Evolutionary conservation across 2,797 vertebrate genomes (phyloP), one percentile per base, ranked within the genome.

Genomic region (Chaetophractus vellerosus): DNA sequence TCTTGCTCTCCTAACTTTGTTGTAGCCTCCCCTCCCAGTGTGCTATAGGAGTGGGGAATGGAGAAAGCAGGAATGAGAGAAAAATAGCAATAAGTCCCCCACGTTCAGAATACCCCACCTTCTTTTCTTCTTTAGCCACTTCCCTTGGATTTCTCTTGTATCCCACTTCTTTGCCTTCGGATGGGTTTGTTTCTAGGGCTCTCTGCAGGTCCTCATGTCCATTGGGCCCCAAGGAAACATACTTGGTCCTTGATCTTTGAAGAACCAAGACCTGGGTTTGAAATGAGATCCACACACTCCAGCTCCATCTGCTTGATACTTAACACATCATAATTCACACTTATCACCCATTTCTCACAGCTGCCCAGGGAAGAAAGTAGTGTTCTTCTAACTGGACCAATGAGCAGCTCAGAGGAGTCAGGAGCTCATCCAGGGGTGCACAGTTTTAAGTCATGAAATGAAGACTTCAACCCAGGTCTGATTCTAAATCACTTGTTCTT

Each of bases 21-120:
- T 18, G 0, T 8, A 0, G 48, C 50, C 6, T 11, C 26, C 59
- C 10, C 7, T 52, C 45, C 2, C 0, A 0, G 1, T 9, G 26
- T 11, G 10, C 24, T 6, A 0, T 21, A 6, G 33, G 28, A 14
- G 7, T 4, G 2, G 14, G 41, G 6, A 5, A 6, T 24, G n/a
- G 41, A 18, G 61, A 33, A 64, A 18, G 24, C 78, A 4, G 0
- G n/a, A 19, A 18, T 4, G 12, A 15, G 28, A 36, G 4, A 21
- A n/a, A 57, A 21, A 12, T 0, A 1, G 6, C 0, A 1, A 19
- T 19, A n/a, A 52, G 31, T n/a, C 55, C n/a, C 36, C 71, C 24
- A 3, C 7, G 0, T 2, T 63, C 41, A 26, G 36, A 50, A 24
- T 18, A 0, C 19, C 9, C 57, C 18, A 8, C 45, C 3, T 63